These are phyloP conservation scores for Gymnarchus niloticus DNA, from an alignment of 2,113 vertebrate species.

Conservation along the genomic window DNA sequence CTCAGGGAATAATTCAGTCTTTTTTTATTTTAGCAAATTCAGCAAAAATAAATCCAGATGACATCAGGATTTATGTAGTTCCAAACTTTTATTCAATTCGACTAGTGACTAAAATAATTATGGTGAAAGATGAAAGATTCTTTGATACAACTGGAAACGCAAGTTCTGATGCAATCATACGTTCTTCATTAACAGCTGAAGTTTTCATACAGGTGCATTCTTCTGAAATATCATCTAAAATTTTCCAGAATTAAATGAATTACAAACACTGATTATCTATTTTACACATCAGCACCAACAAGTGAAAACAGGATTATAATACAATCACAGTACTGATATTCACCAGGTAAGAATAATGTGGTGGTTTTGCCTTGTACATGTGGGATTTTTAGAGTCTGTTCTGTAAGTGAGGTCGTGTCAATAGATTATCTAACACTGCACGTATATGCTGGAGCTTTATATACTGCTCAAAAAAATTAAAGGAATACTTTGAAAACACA, in stretches of 20 bases:
- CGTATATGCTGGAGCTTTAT: too few species aligned
- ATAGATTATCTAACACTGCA: too few species aligned
- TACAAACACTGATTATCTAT: too few species aligned
- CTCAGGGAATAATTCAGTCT: neutral
- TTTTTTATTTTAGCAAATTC: neutral
- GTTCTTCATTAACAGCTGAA: neutral
- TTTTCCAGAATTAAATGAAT: neutral
- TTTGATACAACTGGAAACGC: neutral
- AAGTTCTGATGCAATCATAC: neutral
- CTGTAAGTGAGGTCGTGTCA: too few species aligned
- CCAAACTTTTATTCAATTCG: neutral
- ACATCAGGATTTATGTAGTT: neutral
- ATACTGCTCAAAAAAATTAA: too few species aligned
- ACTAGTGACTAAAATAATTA: neutral
- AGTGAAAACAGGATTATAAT: too few species aligned
- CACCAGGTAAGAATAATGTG: too few species aligned
- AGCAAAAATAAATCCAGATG: neutral
- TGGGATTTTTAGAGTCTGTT: too few species aligned
- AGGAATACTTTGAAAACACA: too few species aligned
- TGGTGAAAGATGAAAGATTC: neutral
- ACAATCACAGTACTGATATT: too few species aligned
- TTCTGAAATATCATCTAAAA: neutral
- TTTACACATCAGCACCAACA: too few species aligned
- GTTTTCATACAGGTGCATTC: neutral
- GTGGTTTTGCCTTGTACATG: too few species aligned